A percentile compares a stretch with the other conserved stretches of the same genome.
Conservation (phyloP, 2,888 invertebrate species). For the Oscheius sp. region DNA sequence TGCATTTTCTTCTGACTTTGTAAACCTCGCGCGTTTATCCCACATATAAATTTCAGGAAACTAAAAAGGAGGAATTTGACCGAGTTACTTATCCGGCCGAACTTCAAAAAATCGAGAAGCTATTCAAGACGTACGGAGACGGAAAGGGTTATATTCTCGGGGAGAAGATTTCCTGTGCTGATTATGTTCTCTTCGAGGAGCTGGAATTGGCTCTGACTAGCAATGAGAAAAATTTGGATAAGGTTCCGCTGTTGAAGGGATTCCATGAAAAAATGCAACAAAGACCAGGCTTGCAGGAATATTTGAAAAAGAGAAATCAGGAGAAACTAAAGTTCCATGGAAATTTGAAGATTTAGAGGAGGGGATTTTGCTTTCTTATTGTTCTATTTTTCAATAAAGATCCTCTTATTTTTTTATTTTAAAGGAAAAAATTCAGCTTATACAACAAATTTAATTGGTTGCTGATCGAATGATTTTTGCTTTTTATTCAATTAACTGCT, state of each 20-base stretch:
- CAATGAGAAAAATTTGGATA: constrained; percentile 46
- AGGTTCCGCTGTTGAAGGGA: constrained; percentile 53
- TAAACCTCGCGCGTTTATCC: too few relatives aligned
- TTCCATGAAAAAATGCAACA: constrained; percentile 52
- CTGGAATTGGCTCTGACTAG: constrained; percentile 56
- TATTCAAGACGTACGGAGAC: constrained; percentile 48
- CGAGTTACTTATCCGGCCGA: constrained; percentile 44
- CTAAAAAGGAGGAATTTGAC: constrained; percentile 50
- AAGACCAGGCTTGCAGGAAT: constrained; percentile 46
- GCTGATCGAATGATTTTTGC: too few relatives aligned
- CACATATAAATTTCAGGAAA: constrained; percentile 37
- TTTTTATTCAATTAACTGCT: too few relatives aligned
- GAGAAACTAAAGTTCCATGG: constrained; percentile 47
- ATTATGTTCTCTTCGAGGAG: constrained; percentile 62
- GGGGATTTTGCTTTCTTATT: too few relatives aligned
- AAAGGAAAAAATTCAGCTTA: too few relatives aligned
- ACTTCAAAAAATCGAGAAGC: constrained; percentile 48
- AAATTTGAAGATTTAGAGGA: too few relatives aligned
- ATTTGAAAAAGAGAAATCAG: constrained; percentile 47
- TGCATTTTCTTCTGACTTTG: not conserved
- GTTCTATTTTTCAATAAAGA: too few relatives aligned
- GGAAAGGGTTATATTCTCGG: constrained; percentile 52
- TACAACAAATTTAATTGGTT: too few relatives aligned
- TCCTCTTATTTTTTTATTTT: too few relatives aligned
- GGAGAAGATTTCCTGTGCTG: constrained; percentile 56